Percentiles rank a stretch among this genome's conserved stretches.
These are phyloP conservation scores for Fregetta grallaria DNA, from an alignment of 2,113 vertebrate species.

Conservation along the genomic window DNA sequence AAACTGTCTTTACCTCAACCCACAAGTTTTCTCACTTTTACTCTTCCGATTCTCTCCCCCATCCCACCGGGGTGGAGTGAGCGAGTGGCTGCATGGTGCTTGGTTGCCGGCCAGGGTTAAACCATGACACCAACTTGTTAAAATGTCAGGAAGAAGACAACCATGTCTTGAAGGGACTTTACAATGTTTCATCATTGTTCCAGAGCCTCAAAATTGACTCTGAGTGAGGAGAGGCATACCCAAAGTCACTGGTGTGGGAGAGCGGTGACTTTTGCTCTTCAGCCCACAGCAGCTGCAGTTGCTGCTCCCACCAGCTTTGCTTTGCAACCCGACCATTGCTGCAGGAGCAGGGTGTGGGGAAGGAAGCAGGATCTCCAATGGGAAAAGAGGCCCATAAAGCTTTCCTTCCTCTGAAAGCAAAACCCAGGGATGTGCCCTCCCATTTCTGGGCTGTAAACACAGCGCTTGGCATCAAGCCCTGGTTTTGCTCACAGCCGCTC, in stretches of 20 bases:
- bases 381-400: not conserved
- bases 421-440: not conserved
- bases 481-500: not conserved
- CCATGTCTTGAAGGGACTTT: not conserved
- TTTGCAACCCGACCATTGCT: not conserved
- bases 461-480: not conserved
- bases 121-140: not conserved
- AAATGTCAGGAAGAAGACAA: not conserved
- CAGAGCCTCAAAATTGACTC: not conserved
- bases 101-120: too few species aligned
- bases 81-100: too few species aligned
- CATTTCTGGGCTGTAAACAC: not conserved
- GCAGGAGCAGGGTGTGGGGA: not conserved
- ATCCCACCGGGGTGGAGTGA: too few species aligned
- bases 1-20: too few species aligned
- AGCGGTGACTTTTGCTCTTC: not conserved
- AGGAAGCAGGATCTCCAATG: not conserved
- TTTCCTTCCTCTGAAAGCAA: not conserved
- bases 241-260: not conserved
- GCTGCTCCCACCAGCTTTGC: not conserved
- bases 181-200: not conserved
- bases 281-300: not conserved
- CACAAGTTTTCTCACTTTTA: too few species aligned
- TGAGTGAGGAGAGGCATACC: not conserved
- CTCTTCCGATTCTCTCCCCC: too few species aligned